Evolutionary conservation across 1,140 invertebrate genomes (phyloP).

Genomic region (Caenorhabditis remanei): DNA sequence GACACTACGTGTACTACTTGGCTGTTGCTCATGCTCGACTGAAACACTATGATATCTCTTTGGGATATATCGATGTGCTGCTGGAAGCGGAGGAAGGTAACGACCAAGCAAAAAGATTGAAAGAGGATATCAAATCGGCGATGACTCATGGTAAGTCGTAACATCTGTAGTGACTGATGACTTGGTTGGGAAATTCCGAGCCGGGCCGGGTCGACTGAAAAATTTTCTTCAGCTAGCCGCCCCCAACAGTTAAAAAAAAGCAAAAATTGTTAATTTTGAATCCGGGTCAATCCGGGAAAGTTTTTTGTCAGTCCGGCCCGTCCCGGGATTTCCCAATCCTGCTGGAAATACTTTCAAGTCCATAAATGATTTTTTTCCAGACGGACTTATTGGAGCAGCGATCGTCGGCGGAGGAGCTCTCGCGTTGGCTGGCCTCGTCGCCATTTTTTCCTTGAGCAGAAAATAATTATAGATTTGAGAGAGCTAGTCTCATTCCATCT

Average conservation of each 20-base stretch:
- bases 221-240: no score
- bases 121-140: conserved; percentile 87
- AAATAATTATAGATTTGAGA: conserved; percentile 31
- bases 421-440: conserved; percentile 85
- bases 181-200: no score
- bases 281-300: no score
- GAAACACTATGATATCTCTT: conserved; percentile 87
- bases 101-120: conserved; percentile 86
- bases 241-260: no score
- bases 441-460: conserved; percentile 56
- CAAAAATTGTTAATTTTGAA: no score
- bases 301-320: no score
- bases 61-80: conserved; percentile 87
- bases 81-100: conserved; percentile 91
- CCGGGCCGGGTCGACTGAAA: no score
- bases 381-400: conserved; percentile 89
- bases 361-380: conserved; percentile 78
- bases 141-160: conserved; percentile 85
- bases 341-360: no score
- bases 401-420: conserved; percentile 86
- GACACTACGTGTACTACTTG: conserved; percentile 95
- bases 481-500: no score
- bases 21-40: conserved; percentile 92
- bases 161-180: background rate
- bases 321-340: no score